Evolutionary conservation across 2,888 invertebrate genomes (phyloP).

Genomic region (Sceliomorpha sp.): DNA sequence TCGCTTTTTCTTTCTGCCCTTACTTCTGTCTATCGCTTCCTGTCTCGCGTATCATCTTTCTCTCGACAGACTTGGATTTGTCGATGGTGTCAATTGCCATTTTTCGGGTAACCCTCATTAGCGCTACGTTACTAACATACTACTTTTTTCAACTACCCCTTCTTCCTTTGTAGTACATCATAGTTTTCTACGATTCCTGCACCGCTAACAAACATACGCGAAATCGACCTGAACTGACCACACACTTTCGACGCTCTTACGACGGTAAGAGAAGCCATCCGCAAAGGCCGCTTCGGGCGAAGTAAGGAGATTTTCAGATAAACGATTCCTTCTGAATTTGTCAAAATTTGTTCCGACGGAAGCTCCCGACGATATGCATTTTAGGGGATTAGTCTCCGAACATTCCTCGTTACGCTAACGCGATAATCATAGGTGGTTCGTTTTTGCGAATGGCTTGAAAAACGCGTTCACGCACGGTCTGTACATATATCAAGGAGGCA

Average conservation of each 20-base stretch:
- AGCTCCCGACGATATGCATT: slow-evolving; percentile 38
- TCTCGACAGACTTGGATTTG: slow-evolving; percentile 11
- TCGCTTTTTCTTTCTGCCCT: slow-evolving; percentile 7
- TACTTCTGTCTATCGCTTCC: background rate
- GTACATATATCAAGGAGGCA: background rate
- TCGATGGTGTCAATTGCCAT: slow-evolving; percentile 22
- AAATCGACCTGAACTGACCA: too few relatives aligned
- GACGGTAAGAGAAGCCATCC: slow-evolving; percentile 48
- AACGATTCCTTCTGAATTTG: slow-evolving; percentile 22
- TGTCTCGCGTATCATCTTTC: background rate
- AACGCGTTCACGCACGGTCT: too few relatives aligned
- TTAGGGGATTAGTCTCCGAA: slow-evolving; percentile 46
- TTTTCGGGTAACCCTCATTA: slow-evolving; percentile 5
- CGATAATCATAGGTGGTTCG: slow-evolving; percentile 28
- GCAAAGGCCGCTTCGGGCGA: slow-evolving; percentile 17
- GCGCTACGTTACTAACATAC: slow-evolving; percentile 10
- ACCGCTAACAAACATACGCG: slow-evolving; percentile 1
- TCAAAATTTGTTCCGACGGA: too few relatives aligned
- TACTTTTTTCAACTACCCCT: background rate
- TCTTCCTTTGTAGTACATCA: slow-evolving; percentile 10
- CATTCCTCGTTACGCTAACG: slow-evolving; percentile 43
- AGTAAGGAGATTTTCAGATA: slow-evolving; percentile 8
- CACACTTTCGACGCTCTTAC: too few relatives aligned
- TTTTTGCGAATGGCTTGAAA: slow-evolving; percentile 48
- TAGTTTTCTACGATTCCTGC: slow-evolving; percentile 18